Conservation (phyloP, 2,888 invertebrate genomes). For the Andricus quercusramuli region DNA sequence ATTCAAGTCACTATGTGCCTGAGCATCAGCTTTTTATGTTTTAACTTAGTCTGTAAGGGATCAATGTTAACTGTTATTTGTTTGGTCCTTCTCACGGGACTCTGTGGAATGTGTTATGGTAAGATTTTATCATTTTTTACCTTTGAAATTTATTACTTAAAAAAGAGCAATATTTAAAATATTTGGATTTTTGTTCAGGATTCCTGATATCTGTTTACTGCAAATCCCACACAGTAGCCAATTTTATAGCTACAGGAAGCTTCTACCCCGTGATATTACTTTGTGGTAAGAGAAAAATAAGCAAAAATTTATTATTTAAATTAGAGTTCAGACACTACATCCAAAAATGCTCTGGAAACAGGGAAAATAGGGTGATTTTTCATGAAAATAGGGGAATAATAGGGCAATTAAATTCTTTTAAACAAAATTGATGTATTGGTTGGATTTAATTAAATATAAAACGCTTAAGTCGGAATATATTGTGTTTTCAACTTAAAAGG, state of each 20-base stretch:
- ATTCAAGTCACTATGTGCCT: conserved; percentile 85
- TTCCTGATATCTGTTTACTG: conserved; percentile 91
- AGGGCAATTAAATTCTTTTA: no score
- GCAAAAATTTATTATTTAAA: no score
- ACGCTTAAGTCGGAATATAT: no score
- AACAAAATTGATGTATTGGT: no score
- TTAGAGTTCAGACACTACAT: no score
- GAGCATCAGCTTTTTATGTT: conserved; percentile 82
- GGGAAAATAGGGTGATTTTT: no score
- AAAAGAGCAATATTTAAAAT: not conserved
- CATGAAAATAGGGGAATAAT: no score
- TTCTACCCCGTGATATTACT: conserved; percentile 94
- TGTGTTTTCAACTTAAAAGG: no score
- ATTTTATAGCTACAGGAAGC: conserved; percentile 91
- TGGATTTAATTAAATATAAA: no score
- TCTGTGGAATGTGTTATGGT: conserved; percentile 93
- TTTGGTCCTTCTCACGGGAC: conserved; percentile 86
- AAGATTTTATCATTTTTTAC: conserved; percentile 52
- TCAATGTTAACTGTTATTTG: conserved; percentile 82
- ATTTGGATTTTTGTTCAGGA: conserved; percentile 78
- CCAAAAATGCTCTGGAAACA: no score
- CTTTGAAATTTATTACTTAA: not conserved
- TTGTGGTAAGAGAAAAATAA: conserved; percentile 84
- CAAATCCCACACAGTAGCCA: conserved; percentile 88
- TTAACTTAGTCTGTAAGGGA: conserved; percentile 83